These are phyloP conservation scores for Cyprinodon variegatus DNA, from an alignment of 2,113 vertebrate species.

Conservation along the genomic window DNA sequence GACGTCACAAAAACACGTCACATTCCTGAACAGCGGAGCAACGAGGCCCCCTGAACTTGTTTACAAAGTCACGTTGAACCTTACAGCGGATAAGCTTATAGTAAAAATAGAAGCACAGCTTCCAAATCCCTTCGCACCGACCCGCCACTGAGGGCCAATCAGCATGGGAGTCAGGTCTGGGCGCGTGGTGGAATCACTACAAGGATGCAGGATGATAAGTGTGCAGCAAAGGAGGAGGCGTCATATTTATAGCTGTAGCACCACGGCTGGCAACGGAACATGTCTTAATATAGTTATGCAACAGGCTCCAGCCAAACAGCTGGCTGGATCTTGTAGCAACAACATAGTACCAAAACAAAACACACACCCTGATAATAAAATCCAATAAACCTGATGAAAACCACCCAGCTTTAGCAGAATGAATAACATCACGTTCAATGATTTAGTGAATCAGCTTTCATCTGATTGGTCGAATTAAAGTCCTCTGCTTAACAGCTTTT, in stretches of 20 bases:
- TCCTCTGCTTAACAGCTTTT: constrained; percentile 1
- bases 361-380: constrained; percentile 17
- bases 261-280: constrained; percentile 52
- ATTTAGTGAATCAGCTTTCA: constrained; percentile 9
- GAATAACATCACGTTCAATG: neutral
- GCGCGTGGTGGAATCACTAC: constrained; percentile 37
- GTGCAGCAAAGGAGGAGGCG: constrained; percentile 17
- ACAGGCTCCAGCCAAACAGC: constrained; percentile 65
- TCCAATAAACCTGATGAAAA: neutral
- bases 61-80: constrained; percentile 21
- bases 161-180: constrained; percentile 24
- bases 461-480: constrained; percentile 1
- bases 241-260: constrained; percentile 73
- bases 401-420: neutral
- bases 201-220: constrained; percentile 27
- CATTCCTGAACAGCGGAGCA: neutral
- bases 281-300: constrained; percentile 80
- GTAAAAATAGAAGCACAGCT: constrained; percentile 47
- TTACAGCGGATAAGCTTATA: constrained; percentile 24
- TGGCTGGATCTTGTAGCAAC: constrained; percentile 47
- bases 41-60: constrained; percentile 14
- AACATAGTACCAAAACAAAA: constrained; percentile 21
- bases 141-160: constrained; percentile 35
- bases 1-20: neutral
- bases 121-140: constrained; percentile 55